Conservation (phyloP, 2,888 invertebrate species). For the Drosophila testacea region DNA sequence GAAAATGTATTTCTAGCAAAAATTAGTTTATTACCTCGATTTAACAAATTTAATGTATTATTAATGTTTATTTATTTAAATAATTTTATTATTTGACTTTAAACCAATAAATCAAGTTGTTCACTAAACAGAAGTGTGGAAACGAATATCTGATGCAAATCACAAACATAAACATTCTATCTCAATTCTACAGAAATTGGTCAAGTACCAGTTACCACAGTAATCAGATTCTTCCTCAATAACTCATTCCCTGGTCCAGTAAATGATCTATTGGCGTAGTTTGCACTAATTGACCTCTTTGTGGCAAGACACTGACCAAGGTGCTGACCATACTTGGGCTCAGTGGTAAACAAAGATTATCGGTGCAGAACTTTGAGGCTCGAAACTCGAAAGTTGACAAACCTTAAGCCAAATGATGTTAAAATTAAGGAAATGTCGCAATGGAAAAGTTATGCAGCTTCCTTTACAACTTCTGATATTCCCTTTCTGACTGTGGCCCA, state of each 20-base stretch:
- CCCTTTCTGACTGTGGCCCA: constrained; percentile 27
- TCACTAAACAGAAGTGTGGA: background rate
- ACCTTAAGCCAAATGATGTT: constrained; percentile 57
- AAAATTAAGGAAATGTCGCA: constrained; percentile 60
- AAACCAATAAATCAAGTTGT: background rate
- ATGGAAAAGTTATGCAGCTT: constrained; percentile 47
- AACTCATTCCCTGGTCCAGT: background rate
- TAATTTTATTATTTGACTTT: no score
- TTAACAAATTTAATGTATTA: no score
- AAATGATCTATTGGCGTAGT: constrained; percentile 11
- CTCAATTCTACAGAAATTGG: constrained; percentile 3
- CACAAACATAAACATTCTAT: constrained; percentile 7
- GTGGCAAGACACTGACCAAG: constrained; percentile 10
- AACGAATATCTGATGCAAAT: background rate
- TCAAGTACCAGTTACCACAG: constrained; percentile 4
- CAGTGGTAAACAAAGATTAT: constrained; percentile 46
- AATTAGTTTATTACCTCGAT: no score
- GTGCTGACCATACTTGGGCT: constrained; percentile 3
- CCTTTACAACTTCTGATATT: constrained; percentile 30
- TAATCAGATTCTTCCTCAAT: background rate
- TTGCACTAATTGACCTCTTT: constrained; percentile 40
- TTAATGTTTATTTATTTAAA: no score
- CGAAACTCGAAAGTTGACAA: constrained; percentile 33
- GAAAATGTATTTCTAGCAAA: constrained; percentile 17
- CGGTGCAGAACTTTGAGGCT: constrained; percentile 34